These are phyloP conservation scores for Natrix natrix DNA, from an alignment of 2,797 vertebrate species.

Conservation along the genomic window DNA sequence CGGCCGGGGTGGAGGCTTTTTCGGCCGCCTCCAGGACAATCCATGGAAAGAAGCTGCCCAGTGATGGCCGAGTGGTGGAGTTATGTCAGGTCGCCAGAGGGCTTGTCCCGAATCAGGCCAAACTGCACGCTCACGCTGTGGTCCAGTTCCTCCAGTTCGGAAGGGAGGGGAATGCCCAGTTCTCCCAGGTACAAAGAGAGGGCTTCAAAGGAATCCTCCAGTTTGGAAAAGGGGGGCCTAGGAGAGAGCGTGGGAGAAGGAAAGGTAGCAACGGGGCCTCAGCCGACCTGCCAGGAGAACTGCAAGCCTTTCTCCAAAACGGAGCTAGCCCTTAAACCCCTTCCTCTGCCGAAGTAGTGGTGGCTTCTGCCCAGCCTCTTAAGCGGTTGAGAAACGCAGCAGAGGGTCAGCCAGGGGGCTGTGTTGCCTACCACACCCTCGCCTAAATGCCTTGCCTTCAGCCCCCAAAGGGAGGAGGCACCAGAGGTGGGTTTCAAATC, in stretches of 20 bases:
- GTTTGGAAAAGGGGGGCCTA: slow-evolving; percentile 91
- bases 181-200: slow-evolving; percentile 88
- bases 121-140: slow-evolving; percentile 81
- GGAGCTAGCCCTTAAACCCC: background rate
- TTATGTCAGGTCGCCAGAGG: slow-evolving; percentile 65
- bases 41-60: slow-evolving; percentile 26
- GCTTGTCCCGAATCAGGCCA: slow-evolving; percentile 75
- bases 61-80: background rate
- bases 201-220: slow-evolving; percentile 93
- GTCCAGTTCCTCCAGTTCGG: slow-evolving; percentile 91
- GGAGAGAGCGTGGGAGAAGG: slow-evolving; percentile 6
- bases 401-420: background rate
- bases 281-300: no score
- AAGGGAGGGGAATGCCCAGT: slow-evolving; percentile 89
- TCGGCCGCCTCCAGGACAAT: slow-evolving; percentile 11
- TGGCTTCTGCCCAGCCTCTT: background rate
- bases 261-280: background rate
- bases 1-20: slow-evolving; percentile 52
- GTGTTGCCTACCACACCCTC: background rate
- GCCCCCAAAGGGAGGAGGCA: background rate
- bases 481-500: no score
- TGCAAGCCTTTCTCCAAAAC: background rate
- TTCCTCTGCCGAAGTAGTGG: background rate
- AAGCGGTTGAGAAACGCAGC: background rate
- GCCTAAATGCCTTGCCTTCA: no score